A percentile compares a stretch with the other conserved stretches of the same genome.
Conservation (phyloP, 2,888 invertebrate species). For the Arctia plantaginis region DNA sequence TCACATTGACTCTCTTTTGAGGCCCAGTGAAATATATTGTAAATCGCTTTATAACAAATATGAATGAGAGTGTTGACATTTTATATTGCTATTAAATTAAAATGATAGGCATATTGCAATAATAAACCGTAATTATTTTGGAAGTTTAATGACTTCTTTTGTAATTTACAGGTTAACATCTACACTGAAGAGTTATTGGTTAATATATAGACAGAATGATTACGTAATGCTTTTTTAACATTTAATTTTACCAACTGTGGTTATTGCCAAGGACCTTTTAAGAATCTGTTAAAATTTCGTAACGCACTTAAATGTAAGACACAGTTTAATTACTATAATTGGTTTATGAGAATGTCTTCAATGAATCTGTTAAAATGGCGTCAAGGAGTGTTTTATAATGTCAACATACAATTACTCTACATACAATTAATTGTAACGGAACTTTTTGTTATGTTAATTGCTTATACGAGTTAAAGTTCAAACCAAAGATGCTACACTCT, state of each 20-base stretch:
- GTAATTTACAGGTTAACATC: neutral
- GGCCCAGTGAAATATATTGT: neutral
- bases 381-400: conserved; percentile 36
- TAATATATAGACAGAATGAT: neutral
- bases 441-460: conserved; percentile 38
- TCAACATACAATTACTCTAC: conserved; percentile 45
- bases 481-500: neutral
- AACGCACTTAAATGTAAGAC: conserved; percentile 43
- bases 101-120: conserved; percentile 2
- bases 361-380: conserved; percentile 43
- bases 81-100: conserved; percentile 12
- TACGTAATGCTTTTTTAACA: conserved; percentile 17
- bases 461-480: neutral
- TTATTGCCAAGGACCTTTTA: conserved; percentile 41
- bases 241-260: conserved; percentile 30
- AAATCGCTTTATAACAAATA: conserved; percentile 2
- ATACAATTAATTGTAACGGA: conserved; percentile 29
- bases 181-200: neutral
- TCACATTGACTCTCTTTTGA: neutral
- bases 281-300: conserved; percentile 40
- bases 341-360: conserved; percentile 37
- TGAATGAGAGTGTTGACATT: conserved; percentile 16
- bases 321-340: conserved; percentile 55
- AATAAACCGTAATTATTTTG: neutral
- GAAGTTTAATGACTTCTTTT: neutral